Evolutionary conservation across 2,888 invertebrate genomes (phyloP).

Genomic region (Cerastis rubricosa): DNA sequence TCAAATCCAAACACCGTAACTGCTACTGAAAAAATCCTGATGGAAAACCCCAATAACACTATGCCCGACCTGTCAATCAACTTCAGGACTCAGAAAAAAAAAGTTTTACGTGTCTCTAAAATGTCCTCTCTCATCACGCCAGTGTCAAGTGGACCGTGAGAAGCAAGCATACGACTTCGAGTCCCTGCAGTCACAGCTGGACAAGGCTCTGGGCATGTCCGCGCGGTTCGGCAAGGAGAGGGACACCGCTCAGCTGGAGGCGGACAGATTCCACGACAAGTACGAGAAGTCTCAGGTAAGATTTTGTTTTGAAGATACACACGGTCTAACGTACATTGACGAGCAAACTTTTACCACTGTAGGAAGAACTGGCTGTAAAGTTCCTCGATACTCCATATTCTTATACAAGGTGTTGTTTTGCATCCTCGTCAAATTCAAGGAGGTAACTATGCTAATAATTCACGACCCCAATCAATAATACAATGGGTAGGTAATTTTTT

Average conservation of each 20-base stretch:
- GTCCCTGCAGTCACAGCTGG: constrained; percentile 96
- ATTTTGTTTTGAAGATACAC: not conserved
- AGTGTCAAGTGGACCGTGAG: constrained; percentile 97
- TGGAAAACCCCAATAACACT: no score
- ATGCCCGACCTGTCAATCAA: no score
- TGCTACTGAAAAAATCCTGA: no score
- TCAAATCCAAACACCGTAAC: no score
- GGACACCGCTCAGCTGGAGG: constrained; percentile 95
- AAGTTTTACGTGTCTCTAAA: not conserved
- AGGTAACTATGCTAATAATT: no score
- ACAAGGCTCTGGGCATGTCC: constrained; percentile 96
- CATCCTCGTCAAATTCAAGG: no score
- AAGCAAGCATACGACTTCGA: constrained; percentile 97
- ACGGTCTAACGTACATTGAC: not conserved
- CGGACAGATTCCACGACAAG: constrained; percentile 96
- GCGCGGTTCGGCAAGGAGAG: constrained; percentile 97
- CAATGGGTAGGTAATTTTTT: no score
- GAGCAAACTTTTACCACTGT: not conserved
- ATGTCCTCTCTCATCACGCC: constrained; percentile 16
- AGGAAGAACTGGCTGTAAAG: no score
- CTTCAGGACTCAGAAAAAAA: no score
- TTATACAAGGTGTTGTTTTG: no score
- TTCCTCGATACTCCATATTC: no score
- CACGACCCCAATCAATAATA: no score
- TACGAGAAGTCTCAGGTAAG: constrained; percentile 96